Percentiles rank a stretch among this genome's conserved stretches.
phyloP scores from a whole-genome alignment of 2,888 invertebrate species.

The Lepidonotus clava region DNA sequence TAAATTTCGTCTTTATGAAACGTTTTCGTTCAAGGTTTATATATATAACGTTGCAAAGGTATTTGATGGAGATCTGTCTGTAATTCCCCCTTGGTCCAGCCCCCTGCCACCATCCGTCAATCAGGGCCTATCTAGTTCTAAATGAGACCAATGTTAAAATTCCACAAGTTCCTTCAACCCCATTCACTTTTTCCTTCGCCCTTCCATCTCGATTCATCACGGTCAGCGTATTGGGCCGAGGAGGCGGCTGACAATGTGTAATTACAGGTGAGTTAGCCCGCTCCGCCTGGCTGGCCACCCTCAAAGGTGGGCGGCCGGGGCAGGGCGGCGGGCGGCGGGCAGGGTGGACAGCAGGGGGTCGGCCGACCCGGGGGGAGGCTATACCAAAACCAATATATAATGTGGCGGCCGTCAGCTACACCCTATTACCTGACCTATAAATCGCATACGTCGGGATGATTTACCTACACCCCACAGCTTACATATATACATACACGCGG shows the following conservation, averaged over 20 bases:
- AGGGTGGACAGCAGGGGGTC: not conserved
- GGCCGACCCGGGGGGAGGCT: not conserved
- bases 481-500: no score
- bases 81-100: no score
- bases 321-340: not conserved
- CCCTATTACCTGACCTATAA: constrained; percentile 17
- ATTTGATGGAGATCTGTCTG: no score
- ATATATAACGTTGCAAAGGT: no score
- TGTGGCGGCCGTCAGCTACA: not conserved
- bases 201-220: not conserved
- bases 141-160: no score
- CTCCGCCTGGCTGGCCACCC: not conserved
- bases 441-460: not conserved
- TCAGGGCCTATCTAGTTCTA: no score
- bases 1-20: no score
- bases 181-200: no score
- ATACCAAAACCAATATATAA: constrained; percentile 13
- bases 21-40: no score
- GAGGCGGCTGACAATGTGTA: not conserved
- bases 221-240: not conserved
- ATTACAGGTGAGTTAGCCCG: not conserved
- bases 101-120: no score
- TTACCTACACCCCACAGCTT: not conserved
- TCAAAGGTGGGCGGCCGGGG: not conserved
- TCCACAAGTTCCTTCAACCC: no score